These are phyloP conservation scores for Drosophila greeni DNA, from an alignment of 2,888 invertebrate genomes.

Conservation along the genomic window DNA sequence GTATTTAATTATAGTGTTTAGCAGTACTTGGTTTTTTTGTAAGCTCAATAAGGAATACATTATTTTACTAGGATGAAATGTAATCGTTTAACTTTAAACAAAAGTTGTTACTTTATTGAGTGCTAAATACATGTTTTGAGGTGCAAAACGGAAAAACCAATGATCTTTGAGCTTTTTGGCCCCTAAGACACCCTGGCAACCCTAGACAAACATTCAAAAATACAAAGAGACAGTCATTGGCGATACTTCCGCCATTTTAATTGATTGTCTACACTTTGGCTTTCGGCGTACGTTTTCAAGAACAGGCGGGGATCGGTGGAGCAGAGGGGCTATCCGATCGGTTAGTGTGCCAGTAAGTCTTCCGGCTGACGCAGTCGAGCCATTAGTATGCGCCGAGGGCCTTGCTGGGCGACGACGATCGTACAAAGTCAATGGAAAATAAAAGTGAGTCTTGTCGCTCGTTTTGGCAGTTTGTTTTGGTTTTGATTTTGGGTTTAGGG, in stretches of 20 bases:
- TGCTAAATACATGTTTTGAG: neutral
- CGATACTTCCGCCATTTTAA: constrained; percentile 64
- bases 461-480: constrained; percentile 56
- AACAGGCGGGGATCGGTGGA: constrained; percentile 48
- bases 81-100: too few species aligned
- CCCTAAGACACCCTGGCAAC: constrained; percentile 19
- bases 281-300: constrained; percentile 61
- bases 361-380: constrained; percentile 42
- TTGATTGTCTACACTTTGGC: constrained; percentile 49
- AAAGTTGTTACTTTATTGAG: too few species aligned
- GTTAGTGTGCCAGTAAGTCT: constrained; percentile 60
- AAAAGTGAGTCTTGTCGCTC: constrained; percentile 62
- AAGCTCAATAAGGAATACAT: neutral
- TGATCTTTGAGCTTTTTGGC: constrained; percentile 1
- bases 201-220: constrained; percentile 17
- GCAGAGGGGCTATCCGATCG: constrained; percentile 36
- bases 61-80: neutral
- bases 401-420: constrained; percentile 30
- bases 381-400: constrained; percentile 65
- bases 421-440: constrained; percentile 39
- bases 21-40: neutral
- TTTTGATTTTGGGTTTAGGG: constrained; percentile 18
- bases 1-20: neutral
- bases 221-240: neutral
- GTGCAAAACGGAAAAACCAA: constrained; percentile 1